Evolutionary conservation across 2,888 invertebrate species (phyloP), one percentile per base, ranked within the genome.

Genomic region (Cylindroiulus punctatus): DNA sequence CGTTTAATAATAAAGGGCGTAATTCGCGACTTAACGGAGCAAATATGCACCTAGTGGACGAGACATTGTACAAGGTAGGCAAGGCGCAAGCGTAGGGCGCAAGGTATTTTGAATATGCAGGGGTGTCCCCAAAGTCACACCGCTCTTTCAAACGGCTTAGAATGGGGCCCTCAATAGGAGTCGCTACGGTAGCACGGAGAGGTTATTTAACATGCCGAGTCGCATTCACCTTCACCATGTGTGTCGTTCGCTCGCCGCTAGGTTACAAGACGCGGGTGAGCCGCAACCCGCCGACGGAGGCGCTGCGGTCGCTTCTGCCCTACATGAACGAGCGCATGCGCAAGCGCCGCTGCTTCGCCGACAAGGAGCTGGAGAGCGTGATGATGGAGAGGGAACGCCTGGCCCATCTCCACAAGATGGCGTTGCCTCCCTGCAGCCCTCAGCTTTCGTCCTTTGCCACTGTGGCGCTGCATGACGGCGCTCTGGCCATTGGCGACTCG

Each of bases 251-350:
- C 12, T 30, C 82, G 2, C 1, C n/a, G 36, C 32, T 89, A 91
- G 91, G 89, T 82, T 90, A 90, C 88, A 88, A 90, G 30, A 88
- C 89, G 36, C 89, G 90, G 10, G 86, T 90, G 12, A 89, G 89
- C 81, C 88, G 89, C 0, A 87, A 89, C 0, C 90, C 89, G 7
- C 88, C 89, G 36, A 88, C 89, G 22, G 90, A 90, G 83, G 88
- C 89, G 8, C 88, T 90, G 22, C 89, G 90, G 12, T 88, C 89
- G 17, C 88, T 89, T 87, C 87, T 90, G 26, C 90, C 90, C 0
- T 89, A 89, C 86, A 88, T 93, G 91, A 93, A 92, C 90, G 91
- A 94, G 91, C 90, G 93, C 91, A 89, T 93, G 92, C 89, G 93
- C 91, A 93, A 93, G 89, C 89, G 91, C n/a, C 89, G 91, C 26